Base-by-base conservation (phyloP, 2,113 vertebrate genomes). In the Epinephelus moara region DNA sequence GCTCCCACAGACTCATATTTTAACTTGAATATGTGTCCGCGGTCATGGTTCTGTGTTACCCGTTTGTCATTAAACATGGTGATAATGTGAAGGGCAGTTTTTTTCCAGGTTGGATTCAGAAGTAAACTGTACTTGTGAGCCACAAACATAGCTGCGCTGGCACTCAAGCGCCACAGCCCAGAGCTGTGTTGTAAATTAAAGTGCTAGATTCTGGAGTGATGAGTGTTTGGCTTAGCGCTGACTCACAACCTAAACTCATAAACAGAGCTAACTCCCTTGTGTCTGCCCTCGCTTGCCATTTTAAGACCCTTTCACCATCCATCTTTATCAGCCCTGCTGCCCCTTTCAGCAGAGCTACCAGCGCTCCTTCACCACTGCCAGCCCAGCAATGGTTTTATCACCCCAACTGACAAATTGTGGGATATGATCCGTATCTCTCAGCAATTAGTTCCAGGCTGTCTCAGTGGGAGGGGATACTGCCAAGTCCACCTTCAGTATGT, bases 401-500 rank as follows among this genome's bases (percentile, higher is more conserved):
- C 94, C 94, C 91, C 87, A 80, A 89, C 92, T 95, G 95, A 96
- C 96, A 96, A 96, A 96, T 96, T 95, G 94, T 87, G 92, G 91
- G 94, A 95, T 93, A 90, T 94, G 96, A 96, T 96, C 94, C 95
- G 94, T 90, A 94, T 96, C 96, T 94, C 87, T 27, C 88, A 19
- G 86, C 94, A 92, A 95, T 96, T 95, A 86, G 89, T 94, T 95
- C 94, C 94, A 96, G 93, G 81, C 91, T 85, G 74, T 84, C 81
- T 86, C 87, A 70, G 84, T 85, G 85, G 86, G 86, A 92, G 88
- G 86, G 88, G 81, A 87, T 37, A 25, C 85, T 87, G 85, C 79
- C 82, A 88, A 83, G 84, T 88, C 85, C 74, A 91, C 91, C 90
- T 89, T 87, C 86, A 56, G 81, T 85, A 30, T 80, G 49, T 53